Base-by-base conservation (phyloP, 1,140 invertebrate species). In the Drosophila aff. region DNA sequence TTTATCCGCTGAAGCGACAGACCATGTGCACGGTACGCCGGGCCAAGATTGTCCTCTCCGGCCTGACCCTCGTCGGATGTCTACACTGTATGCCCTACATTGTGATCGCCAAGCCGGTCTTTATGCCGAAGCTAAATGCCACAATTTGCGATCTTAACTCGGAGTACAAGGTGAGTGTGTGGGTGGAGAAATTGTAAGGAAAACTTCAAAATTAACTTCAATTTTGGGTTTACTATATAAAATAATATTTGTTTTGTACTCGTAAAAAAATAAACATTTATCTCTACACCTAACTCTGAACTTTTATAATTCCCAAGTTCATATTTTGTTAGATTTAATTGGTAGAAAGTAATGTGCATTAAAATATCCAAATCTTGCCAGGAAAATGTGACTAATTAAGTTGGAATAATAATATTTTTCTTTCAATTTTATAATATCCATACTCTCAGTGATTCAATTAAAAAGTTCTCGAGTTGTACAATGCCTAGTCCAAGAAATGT, bases 21-120 rank as follows among this genome's bases (percentile, higher is more conserved):
- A 94, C 95, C 5, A 95, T 97, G 92, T 98, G 97, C 91, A 98
- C 97, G 0, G 96, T 97, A 0, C 93, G 94, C 1, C 93, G 97
- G 13, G 97, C 97, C 0, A 96, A 95, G 79, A 93, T 93, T 2
- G 94, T 96, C 0, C 94, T 97, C 1, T 50, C 90, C 0, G 81
- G 92, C 0, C 82, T 97, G 1, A 94, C 94, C 0, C 10, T 94
- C 5, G 78, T 94, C 1, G 94, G 95, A 0, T 73, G 96, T 15
- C 26, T 95, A 0, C 62, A 95, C 2, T 96, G 95, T 81, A 89
- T 94, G 15, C 96, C 96, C 0, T 94, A 96, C 36, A 84, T 96
- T 9, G 79, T 94, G 60, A 90, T 89, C 36, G 85, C 84, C 95
- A 95, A 77, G 94, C 95, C 93, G 80, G 44, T 92, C 93, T 2